Evolutionary conservation across 2,888 invertebrate species (phyloP), one percentile per base, ranked within the genome.

Genomic region (Eupithecia vulgata): DNA sequence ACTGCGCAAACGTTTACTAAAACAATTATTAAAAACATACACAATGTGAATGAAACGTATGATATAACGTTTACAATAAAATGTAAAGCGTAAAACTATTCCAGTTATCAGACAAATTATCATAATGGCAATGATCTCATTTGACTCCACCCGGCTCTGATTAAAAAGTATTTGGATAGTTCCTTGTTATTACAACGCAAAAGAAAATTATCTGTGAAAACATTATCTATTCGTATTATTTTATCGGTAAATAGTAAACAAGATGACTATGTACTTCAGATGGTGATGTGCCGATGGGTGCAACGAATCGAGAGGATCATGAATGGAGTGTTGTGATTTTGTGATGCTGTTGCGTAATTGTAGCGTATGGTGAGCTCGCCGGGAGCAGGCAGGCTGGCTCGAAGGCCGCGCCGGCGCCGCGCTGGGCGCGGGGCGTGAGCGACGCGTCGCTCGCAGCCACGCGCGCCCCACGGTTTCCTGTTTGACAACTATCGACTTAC

Each of bases 401-500:
- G 80, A 79, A 79, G 78, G 80, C 79, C 79, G 73, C 52, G 83
- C 89, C 62, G 64, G 69, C 73, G 93, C 91, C 91, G 88, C 83
- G 86, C 91, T 90, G 90, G 90, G 91, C 91, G 88, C 90, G 90
- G 89, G 72, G 45, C 68, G 48, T 52, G 21, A 10, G 7, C 21
- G n/a, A 8, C 48, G n/a, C 45, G 45, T 67, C 88, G 88, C 85
- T 85, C 87, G 88, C 73, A 71, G 77, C 92, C 92, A 91, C 93
- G 90, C 92, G 92, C 91, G 91, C 91, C 90, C 88, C 90, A 88
- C 91, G 84, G 88, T 91, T 94, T 94, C 94, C 94, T 94, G 94
- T 92, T 94, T 92, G 92, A 94, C 94, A 90, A 93, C 94, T 93
- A 94, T 93, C 90, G 88, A 90, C 93, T 93, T 92, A 93, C 93